Percentiles rank a stretch among this genome's conserved stretches.
These are phyloP conservation scores for Lasioglossum leucozonium DNA, from an alignment of 2,888 invertebrate species.

Conservation along the genomic window DNA sequence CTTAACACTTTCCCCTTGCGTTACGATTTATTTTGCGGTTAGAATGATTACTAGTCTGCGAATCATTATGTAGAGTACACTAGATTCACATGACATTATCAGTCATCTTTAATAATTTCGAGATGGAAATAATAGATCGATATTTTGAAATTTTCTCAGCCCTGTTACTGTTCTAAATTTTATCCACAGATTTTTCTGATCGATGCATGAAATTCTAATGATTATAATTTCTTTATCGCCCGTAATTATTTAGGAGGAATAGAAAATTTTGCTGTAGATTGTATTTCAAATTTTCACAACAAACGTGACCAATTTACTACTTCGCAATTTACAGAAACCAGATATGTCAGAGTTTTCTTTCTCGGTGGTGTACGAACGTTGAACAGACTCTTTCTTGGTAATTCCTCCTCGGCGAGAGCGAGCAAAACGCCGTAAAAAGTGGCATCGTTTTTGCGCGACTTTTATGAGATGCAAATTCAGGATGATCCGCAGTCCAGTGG, in stretches of 20 bases:
- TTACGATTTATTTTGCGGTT: neutral
- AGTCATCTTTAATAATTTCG: no score
- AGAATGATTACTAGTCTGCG: neutral
- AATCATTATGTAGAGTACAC: neutral
- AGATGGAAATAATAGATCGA: neutral
- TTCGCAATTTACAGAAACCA: no score
- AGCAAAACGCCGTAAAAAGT: neutral
- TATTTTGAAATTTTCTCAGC: neutral
- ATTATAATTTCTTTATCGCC: no score
- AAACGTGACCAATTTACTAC: neutral
- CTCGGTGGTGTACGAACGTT: neutral
- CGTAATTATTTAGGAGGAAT: neutral
- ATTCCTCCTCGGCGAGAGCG: neutral
- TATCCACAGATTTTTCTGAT: neutral
- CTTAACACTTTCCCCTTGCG: neutral
- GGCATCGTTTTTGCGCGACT: neutral
- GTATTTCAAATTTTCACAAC: no score
- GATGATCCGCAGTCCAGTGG: slow-evolving; percentile 2
- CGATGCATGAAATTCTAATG: no score
- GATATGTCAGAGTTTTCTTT: neutral
- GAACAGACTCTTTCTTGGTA: neutral
- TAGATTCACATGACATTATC: neutral
- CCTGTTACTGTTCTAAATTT: neutral
- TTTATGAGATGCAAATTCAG: slow-evolving; percentile 1
- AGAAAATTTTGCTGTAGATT: neutral